Base-by-base conservation (phyloP, 1,140 invertebrate species). In the Psix sp. region DNA sequence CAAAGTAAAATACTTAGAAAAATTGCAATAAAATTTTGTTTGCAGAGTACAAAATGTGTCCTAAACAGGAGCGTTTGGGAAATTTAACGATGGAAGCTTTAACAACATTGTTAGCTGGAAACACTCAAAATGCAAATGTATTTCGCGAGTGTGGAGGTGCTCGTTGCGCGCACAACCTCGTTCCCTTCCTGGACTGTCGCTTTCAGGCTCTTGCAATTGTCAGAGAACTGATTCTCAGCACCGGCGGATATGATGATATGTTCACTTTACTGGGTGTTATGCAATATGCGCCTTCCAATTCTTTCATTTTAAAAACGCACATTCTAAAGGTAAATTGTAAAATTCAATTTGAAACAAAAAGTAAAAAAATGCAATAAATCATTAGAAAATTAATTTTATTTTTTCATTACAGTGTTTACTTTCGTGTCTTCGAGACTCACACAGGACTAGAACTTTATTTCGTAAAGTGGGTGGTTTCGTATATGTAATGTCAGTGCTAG, bases 401-500 rank as follows among this genome's bases (percentile, higher is more conserved):
- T 62, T 39, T 39, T 15, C 54, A 56, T 88, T 87, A 11, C 82
- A 92, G 90, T 91, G 94, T 42, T 87, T 99, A 42, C 85, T 98
- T 33, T 91, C 92, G 52, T 97, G 96, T 79, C 88, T 99, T 29
- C 90, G 95, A 72, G 97, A 98, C 79, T 98, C 96, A 60, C 98
- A 99, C 87, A 90, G 97, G 66, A 97, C 96, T 4, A 91, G 98
- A 75, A 98, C 96, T 10, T 95, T 98, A 35, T 99, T 99, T 87
- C 91, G 98, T 73, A 98, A 98, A 89, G 96, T 96, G 3, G 96
- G 96, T 66, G 98, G 98, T 10, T 99, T 99, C 87, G 95, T 99
- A 0, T 99, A 98, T 83, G 92, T 99, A 0, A 97, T 98, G 86
- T 98, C 96, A 73, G 95, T 99, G 1, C 89, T 99, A 7, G 95